Percentiles rank a stretch among this genome's conserved stretches.
phyloP scores from a whole-genome alignment of 2,888 invertebrate genomes.

The Orchestes rusci region DNA sequence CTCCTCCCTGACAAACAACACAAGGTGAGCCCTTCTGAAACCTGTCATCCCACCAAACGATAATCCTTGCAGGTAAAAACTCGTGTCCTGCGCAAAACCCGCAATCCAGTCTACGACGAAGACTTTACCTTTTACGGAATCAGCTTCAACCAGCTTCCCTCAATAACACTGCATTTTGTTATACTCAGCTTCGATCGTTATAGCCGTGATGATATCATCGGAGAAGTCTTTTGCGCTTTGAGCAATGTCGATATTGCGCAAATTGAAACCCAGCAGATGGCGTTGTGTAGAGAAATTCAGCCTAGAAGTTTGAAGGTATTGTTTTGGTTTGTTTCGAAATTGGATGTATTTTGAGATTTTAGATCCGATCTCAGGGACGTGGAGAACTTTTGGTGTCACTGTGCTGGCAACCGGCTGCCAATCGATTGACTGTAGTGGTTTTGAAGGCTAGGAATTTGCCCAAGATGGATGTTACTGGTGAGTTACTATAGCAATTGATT shows the following conservation, averaged over 20 bases:
- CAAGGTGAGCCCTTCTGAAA: conserved; percentile 54
- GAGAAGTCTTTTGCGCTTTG: conserved; percentile 88
- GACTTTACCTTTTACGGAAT: conserved; percentile 98
- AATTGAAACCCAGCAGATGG: conserved; percentile 70
- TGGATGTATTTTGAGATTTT: conserved; percentile 24
- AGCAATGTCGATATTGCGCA: conserved; percentile 59
- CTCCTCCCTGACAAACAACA: conserved; percentile 96
- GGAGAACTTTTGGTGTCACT: conserved; percentile 93
- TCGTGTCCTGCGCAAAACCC: conserved; percentile 89
- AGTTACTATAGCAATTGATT: background rate
- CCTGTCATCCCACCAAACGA: background rate
- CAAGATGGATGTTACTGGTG: conserved; percentile 91
- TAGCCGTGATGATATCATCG: conserved; percentile 96
- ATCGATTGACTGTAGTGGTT: conserved; percentile 91
- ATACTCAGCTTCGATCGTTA: conserved; percentile 94
- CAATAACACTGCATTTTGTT: conserved; percentile 89
- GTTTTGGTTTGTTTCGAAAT: background rate
- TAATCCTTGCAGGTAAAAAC: conserved; percentile 26
- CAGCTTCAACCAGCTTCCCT: conserved; percentile 72
- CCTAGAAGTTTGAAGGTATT: conserved; percentile 88
- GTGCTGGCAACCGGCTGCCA: conserved; percentile 97
- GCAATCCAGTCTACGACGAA: conserved; percentile 96
- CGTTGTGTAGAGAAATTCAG: conserved; percentile 81
- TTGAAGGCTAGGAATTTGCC: conserved; percentile 96
- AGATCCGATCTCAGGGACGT: conserved; percentile 89